A percentile compares a stretch with the other conserved stretches of the same genome.
Conservation (phyloP, 2,888 invertebrate genomes). For the Phaonia tiefii region DNA sequence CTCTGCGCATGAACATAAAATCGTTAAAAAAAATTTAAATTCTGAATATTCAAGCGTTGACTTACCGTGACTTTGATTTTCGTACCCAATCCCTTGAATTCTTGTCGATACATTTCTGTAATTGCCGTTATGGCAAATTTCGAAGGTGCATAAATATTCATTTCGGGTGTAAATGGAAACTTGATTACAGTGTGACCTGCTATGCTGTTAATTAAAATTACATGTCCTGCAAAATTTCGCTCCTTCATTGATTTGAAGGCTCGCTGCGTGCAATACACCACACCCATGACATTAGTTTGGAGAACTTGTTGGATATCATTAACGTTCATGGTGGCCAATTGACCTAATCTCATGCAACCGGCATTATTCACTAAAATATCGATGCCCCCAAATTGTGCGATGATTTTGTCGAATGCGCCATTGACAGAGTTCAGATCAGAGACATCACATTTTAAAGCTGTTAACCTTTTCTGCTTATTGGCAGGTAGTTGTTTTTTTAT, state of each 20-base stretch:
- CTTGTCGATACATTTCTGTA: conserved; percentile 77
- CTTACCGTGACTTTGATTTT: conserved; percentile 79
- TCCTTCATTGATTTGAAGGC: conserved; percentile 82
- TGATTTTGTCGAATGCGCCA: conserved; percentile 81
- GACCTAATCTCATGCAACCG: conserved; percentile 77
- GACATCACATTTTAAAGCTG: conserved; percentile 81
- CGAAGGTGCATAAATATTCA: conserved; percentile 76
- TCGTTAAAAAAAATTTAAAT: neutral
- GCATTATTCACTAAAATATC: conserved; percentile 84
- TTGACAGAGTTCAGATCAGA: conserved; percentile 82
- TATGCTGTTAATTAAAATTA: conserved; percentile 81
- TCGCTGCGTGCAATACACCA: conserved; percentile 80
- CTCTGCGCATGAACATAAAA: conserved; percentile 63
- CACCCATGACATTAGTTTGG: conserved; percentile 81
- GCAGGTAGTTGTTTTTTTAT: conserved; percentile 69
- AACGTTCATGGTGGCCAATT: conserved; percentile 70
- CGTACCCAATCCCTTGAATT: conserved; percentile 75
- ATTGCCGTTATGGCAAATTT: conserved; percentile 79
- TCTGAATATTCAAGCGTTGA: neutral
- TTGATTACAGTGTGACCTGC: conserved; percentile 75
- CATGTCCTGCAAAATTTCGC: conserved; percentile 79
- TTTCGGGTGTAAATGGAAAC: conserved; percentile 60
- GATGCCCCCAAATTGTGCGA: conserved; percentile 81
- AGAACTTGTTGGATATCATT: conserved; percentile 73
- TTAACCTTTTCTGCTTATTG: conserved; percentile 74